Conservation (phyloP, 2,888 invertebrate genomes). For the Hypsopygia costalis region DNA sequence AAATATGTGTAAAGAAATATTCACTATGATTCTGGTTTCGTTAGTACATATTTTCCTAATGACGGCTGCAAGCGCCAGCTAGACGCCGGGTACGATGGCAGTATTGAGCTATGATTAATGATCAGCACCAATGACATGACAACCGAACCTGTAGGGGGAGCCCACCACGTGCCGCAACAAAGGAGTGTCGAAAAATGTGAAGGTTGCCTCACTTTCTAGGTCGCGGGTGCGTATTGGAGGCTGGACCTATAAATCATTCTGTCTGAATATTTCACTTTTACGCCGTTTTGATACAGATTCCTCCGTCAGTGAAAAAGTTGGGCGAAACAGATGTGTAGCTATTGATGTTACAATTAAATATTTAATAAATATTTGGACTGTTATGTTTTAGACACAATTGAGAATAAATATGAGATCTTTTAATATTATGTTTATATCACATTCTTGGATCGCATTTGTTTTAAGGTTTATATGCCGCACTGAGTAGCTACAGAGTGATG, state of each 20-base stretch:
- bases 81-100: conserved; percentile 68
- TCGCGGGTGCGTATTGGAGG: conserved; percentile 63
- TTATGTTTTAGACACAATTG: too few relatives aligned
- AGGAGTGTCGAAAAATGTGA: conserved; percentile 75
- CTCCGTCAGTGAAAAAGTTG: too few relatives aligned
- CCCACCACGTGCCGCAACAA: conserved; percentile 71
- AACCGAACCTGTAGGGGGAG: conserved; percentile 70
- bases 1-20: not conserved
- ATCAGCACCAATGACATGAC: conserved; percentile 68
- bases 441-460: too few relatives aligned
- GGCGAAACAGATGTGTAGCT: too few relatives aligned
- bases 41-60: not conserved
- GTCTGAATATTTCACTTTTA: conserved; percentile 60
- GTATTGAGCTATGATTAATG: conserved; percentile 78
- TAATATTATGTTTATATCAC: too few relatives aligned
- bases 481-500: too few relatives aligned
- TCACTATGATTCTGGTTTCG: not conserved
- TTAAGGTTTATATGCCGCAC: too few relatives aligned
- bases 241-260: conserved; percentile 72
- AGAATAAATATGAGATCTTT: too few relatives aligned
- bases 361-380: too few relatives aligned
- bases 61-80: conserved; percentile 58
- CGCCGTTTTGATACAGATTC: conserved; percentile 38
- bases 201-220: conserved; percentile 77
- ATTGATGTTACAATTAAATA: too few relatives aligned